Percentiles rank a stretch among this genome's conserved stretches.
Conservation (phyloP, 2,113 vertebrate genomes). For the Hystrix cristata region DNA sequence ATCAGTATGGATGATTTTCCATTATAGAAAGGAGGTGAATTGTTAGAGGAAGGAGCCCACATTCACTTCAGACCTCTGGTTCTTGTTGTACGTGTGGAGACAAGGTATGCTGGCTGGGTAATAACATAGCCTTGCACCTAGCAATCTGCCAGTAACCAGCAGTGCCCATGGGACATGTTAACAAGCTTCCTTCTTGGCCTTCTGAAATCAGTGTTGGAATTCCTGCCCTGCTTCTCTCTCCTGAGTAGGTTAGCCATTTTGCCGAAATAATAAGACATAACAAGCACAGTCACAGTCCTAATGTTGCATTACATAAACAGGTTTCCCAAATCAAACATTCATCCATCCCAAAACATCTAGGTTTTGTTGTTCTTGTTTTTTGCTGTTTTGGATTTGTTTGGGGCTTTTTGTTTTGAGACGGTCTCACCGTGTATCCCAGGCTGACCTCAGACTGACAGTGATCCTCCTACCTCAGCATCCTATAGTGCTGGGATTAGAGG, state of each 20-base stretch:
- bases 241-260: neutral
- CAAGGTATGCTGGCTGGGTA: neutral
- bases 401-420: neutral
- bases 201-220: neutral
- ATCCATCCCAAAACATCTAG: neutral
- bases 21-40: neutral
- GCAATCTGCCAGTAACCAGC: neutral
- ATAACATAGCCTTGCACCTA: neutral
- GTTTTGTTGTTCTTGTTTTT: slow-evolving; percentile 20
- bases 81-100: neutral
- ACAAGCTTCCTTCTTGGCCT: neutral
- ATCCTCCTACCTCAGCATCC: neutral
- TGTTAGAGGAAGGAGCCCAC: neutral
- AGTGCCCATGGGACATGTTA: too few relatives aligned
- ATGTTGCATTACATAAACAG: neutral
- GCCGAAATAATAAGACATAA: neutral
- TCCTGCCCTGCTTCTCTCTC: neutral
- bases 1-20: neutral
- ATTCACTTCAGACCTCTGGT: neutral
- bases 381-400: too few relatives aligned
- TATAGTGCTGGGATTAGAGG: neutral
- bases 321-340: neutral
- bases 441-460: neutral
- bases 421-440: neutral
- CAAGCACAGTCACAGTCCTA: neutral